These are phyloP conservation scores for Neosilurus hyrtlii DNA, from an alignment of 2,797 vertebrate genomes.

Conservation along the genomic window DNA sequence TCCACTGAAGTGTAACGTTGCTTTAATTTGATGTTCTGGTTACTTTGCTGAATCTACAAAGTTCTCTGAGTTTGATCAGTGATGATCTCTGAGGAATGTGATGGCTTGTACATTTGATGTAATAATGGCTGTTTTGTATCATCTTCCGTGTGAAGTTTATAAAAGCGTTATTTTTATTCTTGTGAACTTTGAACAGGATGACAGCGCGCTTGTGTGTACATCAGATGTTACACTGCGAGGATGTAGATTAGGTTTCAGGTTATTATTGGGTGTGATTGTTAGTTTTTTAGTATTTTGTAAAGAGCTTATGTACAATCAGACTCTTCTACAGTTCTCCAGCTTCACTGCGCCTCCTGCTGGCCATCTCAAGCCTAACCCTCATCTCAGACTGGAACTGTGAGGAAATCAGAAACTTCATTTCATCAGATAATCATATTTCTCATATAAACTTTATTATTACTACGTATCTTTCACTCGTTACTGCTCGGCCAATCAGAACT, in stretches of 20 bases:
- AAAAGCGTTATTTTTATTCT: not conserved
- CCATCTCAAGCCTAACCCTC: not conserved
- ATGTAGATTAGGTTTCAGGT: not conserved
- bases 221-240: not conserved
- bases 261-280: no score
- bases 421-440: not conserved
- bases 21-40: not conserved
- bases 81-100: not conserved
- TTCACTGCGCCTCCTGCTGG: not conserved
- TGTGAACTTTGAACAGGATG: not conserved
- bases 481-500: slow-evolving; percentile 8
- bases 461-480: not conserved
- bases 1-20: not conserved
- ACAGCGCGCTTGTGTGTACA: not conserved
- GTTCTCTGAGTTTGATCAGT: not conserved
- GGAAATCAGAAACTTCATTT: not conserved
- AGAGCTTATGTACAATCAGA: not conserved
- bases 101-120: not conserved
- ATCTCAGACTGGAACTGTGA: not conserved
- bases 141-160: not conserved
- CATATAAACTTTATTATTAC: not conserved
- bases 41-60: not conserved
- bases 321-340: not conserved
- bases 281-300: no score
- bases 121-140: not conserved